Base-by-base conservation (phyloP, 2,113 vertebrate genomes). In the human (Homo sapiens) region DNA sequence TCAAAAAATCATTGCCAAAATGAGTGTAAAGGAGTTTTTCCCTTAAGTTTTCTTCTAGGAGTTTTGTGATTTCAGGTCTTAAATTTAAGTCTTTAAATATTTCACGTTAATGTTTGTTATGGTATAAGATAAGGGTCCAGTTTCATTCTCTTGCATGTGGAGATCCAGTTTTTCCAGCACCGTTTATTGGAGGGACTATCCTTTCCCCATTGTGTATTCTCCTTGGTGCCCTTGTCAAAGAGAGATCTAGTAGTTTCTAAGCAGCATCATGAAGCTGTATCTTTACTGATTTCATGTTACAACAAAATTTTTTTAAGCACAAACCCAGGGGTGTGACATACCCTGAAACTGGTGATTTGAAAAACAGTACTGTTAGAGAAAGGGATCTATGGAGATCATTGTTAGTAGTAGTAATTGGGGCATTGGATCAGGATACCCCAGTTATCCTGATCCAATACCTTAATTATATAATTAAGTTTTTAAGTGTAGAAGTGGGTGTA, bases 401-500 rank as follows among this genome's bases (percentile, higher is more conserved):
- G 9, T 91, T 66, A 50, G 32, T 16, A 13, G 13, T 57, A 75
- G 64, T 82, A 64, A 75, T 61, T 66, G 22, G 73, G 79, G n/a
- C 48, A 48, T 48, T 30, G 27, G 8, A 45, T 76, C 73, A 76
- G 14, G 25, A 30, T 76, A 48, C 8, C 25, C 25, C 3, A 76
- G 17, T 48, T 45, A 48, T 83, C 20, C 78, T 84, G 27, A 80
- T 92, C 43, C 92, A 25, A 73, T 87, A 48, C 30, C 75, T 27
- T 27, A 78, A 48, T 78, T 48, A 72, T 87, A 50, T 95, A 10
- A 0, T 88, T 96, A 97, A 88, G 91, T 73, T 98, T 68, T 97
- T 94, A 90, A 98, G 92, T 96, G 93, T 94, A 94, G 57, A 97
- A 81, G 72, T 97, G 83, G 97, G 73, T 89, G 25, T 91, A 94